Conservation (phyloP, 2,113 vertebrate genomes). For the Plotosus lineatus region DNA sequence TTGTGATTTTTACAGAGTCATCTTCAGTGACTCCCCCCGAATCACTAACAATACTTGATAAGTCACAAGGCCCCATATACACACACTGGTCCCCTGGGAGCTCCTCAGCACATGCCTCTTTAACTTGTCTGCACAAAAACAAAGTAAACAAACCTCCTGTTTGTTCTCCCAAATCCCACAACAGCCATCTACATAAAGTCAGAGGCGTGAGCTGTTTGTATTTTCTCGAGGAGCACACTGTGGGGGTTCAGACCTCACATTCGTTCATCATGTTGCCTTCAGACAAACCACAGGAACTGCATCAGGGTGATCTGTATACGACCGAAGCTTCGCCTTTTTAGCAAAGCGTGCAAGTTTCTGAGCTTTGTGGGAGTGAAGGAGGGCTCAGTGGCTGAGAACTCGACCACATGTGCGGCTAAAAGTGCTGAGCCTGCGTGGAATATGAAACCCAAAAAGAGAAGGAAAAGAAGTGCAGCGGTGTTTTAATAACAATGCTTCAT, state of each 20-base stretch:
- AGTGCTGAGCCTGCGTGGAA: slow-evolving; percentile 41
- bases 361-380: not conserved
- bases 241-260: slow-evolving; percentile 1
- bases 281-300: slow-evolving; percentile 8
- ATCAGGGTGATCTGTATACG: slow-evolving; percentile 6
- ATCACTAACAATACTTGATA: slow-evolving; percentile 18
- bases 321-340: slow-evolving; percentile 26
- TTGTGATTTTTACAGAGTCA: not conserved
- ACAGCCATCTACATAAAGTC: not conserved
- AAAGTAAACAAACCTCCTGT: slow-evolving; percentile 34
- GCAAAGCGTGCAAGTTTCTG: not conserved
- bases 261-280: not conserved
- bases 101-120: slow-evolving; percentile 17
- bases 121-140: slow-evolving; percentile 31
- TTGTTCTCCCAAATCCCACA: not conserved
- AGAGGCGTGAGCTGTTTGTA: not conserved
- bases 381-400: not conserved
- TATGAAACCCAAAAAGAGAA: slow-evolving; percentile 33
- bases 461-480: not conserved
- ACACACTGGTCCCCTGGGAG: slow-evolving; percentile 13
- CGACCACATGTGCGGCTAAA: slow-evolving; percentile 36
- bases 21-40: not conserved
- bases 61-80: not conserved
- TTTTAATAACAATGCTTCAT: slow-evolving; percentile 30
- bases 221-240: slow-evolving; percentile 1